Conservation (phyloP, 1,140 invertebrate species). For the Asbolus verrucosus region DNA sequence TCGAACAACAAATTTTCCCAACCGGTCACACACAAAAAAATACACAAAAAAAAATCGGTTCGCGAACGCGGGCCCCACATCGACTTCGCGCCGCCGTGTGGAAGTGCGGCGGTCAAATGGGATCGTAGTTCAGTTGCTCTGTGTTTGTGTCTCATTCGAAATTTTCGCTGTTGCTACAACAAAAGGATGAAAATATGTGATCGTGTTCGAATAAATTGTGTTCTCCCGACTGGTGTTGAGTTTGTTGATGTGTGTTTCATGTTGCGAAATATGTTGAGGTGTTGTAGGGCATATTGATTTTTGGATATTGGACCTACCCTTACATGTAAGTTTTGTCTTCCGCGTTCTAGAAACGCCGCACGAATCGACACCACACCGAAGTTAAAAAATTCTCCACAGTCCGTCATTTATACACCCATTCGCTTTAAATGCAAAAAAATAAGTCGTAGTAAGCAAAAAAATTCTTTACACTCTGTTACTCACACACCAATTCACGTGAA, state of each 20-base stretch:
- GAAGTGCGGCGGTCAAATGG: not conserved
- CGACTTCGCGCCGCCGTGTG: not conserved
- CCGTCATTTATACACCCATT: too few species aligned
- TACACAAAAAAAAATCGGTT: conserved; percentile 1
- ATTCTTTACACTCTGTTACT: too few species aligned
- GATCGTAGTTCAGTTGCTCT: too few species aligned
- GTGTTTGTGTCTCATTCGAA: too few species aligned
- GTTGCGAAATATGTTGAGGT: not conserved
- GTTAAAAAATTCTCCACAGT: too few species aligned
- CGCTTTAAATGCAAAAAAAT: too few species aligned
- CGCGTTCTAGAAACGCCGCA: conserved; percentile 14
- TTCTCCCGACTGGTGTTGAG: not conserved
- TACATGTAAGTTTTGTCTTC: conserved; percentile 40
- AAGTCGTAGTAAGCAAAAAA: too few species aligned
- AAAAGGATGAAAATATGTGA: too few species aligned
- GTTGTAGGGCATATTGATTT: conserved; percentile 39
- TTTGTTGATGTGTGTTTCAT: not conserved
- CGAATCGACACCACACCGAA: too few species aligned
- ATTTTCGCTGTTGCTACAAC: too few species aligned
- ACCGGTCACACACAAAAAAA: conserved; percentile 12
- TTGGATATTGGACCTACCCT: conserved; percentile 42
- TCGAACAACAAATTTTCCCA: conserved; percentile 22
- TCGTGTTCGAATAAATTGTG: not conserved
- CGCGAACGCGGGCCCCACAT: not conserved
- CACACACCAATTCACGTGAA: too few species aligned